Conservation (phyloP, 2,888 invertebrate genomes). For the Eilema depressum region DNA sequence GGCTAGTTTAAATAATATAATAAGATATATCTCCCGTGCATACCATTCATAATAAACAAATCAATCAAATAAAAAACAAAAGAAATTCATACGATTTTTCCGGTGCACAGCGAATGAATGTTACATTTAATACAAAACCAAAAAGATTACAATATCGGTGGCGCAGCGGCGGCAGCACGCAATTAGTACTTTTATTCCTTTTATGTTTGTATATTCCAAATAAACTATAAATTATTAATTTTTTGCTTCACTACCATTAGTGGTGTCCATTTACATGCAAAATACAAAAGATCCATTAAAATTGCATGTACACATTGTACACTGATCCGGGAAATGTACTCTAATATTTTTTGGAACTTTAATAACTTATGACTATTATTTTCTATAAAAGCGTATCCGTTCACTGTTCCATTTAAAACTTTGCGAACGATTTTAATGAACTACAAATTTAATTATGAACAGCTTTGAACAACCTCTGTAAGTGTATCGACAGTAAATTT, state of each 20-base stretch:
- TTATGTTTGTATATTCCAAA: constrained; percentile 29
- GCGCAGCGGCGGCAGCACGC: not conserved
- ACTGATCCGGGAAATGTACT: constrained; percentile 21
- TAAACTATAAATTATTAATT: constrained; percentile 40
- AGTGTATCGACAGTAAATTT: constrained; percentile 48
- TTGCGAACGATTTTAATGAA: constrained; percentile 52
- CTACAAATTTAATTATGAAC: constrained; percentile 52
- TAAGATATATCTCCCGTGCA: too few relatives aligned
- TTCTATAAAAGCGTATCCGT: constrained; percentile 3
- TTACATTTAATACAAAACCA: not conserved
- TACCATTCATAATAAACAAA: too few relatives aligned
- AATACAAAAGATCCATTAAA: constrained; percentile 45
- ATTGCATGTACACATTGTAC: constrained; percentile 32
- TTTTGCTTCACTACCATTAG: constrained; percentile 28
- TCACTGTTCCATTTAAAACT: constrained; percentile 50
- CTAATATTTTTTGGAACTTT: constrained; percentile 16
- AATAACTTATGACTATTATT: constrained; percentile 14
- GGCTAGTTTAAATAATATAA: too few relatives aligned
- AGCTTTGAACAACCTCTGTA: constrained; percentile 42
- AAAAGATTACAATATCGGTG: not conserved
- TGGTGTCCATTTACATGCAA: constrained; percentile 43
- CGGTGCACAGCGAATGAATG: not conserved
- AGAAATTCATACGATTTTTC: not conserved
- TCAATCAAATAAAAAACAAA: too few relatives aligned
- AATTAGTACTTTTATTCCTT: constrained; percentile 27